phyloP scores from a whole-genome alignment of 1,140 invertebrate species.

The Ridgeia piscesae region DNA sequence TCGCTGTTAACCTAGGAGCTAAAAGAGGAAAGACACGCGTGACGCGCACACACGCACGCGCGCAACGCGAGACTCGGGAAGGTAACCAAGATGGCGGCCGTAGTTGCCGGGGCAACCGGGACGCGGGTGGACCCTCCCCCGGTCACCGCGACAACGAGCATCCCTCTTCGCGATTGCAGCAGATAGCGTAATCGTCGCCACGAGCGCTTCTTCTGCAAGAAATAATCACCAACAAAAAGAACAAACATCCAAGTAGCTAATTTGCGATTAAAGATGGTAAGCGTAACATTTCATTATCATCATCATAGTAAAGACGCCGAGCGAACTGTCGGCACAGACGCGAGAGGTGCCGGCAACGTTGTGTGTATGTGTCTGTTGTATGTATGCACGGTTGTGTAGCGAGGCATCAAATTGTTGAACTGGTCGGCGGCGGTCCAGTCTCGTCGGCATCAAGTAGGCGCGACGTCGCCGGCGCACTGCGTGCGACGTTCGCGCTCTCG shows the following conservation, averaged over 20 bases:
- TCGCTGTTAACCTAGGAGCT: conserved; percentile 3
- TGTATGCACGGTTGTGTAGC: background rate
- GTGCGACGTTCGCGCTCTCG: background rate
- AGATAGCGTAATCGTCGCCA: background rate
- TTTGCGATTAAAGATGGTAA: conserved; percentile 1
- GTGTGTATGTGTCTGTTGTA: background rate
- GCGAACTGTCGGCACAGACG: background rate
- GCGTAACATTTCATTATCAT: conserved; percentile 6
- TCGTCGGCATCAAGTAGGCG: background rate
- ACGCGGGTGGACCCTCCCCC: no score
- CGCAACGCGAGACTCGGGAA: background rate
- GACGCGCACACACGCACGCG: background rate
- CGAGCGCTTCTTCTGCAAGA: background rate
- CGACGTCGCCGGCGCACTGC: background rate
- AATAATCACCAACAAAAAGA: background rate
- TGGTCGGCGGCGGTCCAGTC: background rate
- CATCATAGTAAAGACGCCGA: background rate
- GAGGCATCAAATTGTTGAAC: background rate
- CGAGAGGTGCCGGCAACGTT: background rate
- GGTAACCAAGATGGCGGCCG: background rate
- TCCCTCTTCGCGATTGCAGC: conserved; percentile 3
- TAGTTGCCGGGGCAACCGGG: background rate
- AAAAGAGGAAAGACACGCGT: background rate
- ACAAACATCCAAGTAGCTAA: conserved; percentile 5
- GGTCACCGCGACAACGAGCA: background rate